Evolutionary conservation across 2,888 invertebrate genomes (phyloP).

Genomic region (Syritta pipiens): DNA sequence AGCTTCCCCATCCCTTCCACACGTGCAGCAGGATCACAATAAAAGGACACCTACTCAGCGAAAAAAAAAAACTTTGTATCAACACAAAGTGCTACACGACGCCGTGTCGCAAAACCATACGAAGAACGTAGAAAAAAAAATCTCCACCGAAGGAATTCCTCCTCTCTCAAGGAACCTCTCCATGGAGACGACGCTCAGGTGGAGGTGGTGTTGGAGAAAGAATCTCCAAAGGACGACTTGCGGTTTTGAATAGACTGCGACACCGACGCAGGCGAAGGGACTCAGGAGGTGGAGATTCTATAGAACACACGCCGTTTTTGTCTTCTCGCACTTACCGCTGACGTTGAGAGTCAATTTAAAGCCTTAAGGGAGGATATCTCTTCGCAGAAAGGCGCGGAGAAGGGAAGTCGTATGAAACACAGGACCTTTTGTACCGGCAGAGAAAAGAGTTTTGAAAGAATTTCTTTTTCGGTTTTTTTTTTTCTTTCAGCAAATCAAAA

Average conservation of each 20-base stretch:
- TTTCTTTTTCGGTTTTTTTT: not conserved
- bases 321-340: not conserved
- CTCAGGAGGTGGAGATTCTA: constrained; percentile 3
- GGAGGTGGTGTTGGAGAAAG: not conserved
- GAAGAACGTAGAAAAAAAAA: not conserved
- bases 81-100: not conserved
- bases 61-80: not conserved
- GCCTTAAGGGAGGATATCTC: not conserved
- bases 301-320: constrained; percentile 5
- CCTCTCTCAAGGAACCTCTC: not conserved
- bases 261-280: no score
- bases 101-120: no score
- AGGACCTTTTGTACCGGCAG: constrained; percentile 1
- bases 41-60: no score
- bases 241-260: constrained; percentile 9
- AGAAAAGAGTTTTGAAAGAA: constrained; percentile 8
- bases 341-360: constrained; percentile 14
- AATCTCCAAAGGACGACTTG: no score
- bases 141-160: constrained; percentile 3
- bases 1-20: no score
- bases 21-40: no score
- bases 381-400: not conserved
- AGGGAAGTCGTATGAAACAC: constrained; percentile 2
- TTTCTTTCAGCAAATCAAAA: constrained; percentile 11
- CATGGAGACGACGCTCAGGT: not conserved